Conservation (phyloP, 1,140 invertebrate genomes). For the Bombus confusus region DNA sequence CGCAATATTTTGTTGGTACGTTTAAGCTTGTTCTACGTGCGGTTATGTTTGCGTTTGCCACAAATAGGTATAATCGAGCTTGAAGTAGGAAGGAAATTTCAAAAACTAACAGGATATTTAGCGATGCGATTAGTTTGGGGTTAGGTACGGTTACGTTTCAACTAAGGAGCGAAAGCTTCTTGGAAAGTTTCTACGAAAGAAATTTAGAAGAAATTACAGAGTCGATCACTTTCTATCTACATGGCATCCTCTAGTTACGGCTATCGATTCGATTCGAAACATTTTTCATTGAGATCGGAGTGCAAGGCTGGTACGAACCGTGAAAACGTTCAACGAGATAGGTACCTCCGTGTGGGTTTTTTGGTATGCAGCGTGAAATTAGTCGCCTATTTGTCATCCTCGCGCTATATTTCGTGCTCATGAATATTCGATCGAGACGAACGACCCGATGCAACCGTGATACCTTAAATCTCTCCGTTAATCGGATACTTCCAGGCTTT, state of each 20-base stretch:
- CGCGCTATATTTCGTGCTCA: constrained; percentile 40
- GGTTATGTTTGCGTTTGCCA: no score
- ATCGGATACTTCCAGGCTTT: constrained; percentile 13
- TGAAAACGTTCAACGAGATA: neutral
- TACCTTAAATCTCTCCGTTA: neutral
- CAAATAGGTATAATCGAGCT: no score
- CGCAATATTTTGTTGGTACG: no score
- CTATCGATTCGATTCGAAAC: neutral
- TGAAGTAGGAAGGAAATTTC: no score
- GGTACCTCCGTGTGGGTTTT: constrained; percentile 19
- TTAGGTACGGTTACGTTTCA: no score
- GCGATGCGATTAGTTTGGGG: no score
- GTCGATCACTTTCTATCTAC: no score
- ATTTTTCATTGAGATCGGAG: neutral
- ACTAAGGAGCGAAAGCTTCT: no score
- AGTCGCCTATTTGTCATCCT: constrained; percentile 59
- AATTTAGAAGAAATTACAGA: neutral
- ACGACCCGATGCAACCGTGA: neutral
- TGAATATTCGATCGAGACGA: constrained; percentile 59
- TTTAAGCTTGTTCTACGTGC: no score
- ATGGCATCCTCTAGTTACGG: neutral
- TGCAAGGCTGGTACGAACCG: neutral
- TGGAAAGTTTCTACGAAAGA: neutral
- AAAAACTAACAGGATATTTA: no score
- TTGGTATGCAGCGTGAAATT: constrained; percentile 56